Base-by-base conservation (phyloP, 2,888 invertebrate genomes). In the Brachycybe producta region DNA sequence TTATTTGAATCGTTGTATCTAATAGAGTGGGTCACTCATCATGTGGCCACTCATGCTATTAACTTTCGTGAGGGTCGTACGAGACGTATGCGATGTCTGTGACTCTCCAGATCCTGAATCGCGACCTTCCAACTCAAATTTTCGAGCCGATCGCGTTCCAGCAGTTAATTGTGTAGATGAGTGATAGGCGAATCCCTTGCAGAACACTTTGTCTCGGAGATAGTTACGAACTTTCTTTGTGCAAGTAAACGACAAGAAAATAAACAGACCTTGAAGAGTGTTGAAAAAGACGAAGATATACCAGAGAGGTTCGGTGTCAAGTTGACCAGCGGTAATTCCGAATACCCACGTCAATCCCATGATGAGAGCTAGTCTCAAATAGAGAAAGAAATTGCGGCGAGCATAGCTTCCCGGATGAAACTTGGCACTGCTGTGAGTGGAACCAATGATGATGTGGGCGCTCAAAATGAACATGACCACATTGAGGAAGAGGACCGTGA, bases 331-430 rank as follows among this genome's bases (percentile, higher is more conserved):
- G 7, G 68, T 57, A 3, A 72, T 62, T 8, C 72, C 72, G 34
- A 65, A 60, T 27, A 67, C 61, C 72, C 72, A 72, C 2, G 69
- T 67, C 8, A 72, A 60, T 3, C 72, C 72, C 70, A 71, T 72
- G 45, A 72, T 62, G 13, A 71, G 56, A 5, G 69, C 69, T 36
- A 72, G 59, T 11, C 71, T 61, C 36, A 68, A 59, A 59, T 71
- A 72, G 40, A 72, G 61, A 40, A 67, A 62, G 57, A 66, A 67
- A 54, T 67, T 65, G 23, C 52, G 42, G 35, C 54, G 52, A 60
- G 61, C 46, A 61, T 62, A 27, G 60, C 58, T 4, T 60, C 61
- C 19, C 59, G 59, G 47, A 58, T 62, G 60, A 46, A 62, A 61
- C 15, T 60, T 58, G 2, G 63, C 60, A 21, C 60, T 60, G 41